Evolutionary conservation across 2,113 vertebrate genomes (phyloP).

Genomic region (Elgaria multicarinata): DNA sequence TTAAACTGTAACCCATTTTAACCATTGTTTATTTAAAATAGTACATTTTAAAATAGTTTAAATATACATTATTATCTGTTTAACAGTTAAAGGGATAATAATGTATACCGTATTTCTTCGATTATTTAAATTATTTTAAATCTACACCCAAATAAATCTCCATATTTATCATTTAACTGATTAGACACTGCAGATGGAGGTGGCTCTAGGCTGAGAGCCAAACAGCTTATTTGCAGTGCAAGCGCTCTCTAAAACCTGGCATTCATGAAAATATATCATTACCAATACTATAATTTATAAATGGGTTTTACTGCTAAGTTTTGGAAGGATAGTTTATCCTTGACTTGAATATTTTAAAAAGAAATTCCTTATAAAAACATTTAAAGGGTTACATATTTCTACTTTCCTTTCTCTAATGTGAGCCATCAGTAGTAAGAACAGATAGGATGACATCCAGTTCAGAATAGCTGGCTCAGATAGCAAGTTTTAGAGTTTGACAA

Average conservation of each 20-base stretch:
- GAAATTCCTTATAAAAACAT: not conserved
- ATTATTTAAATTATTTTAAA: not conserved
- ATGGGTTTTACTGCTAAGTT: not conserved
- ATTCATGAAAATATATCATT: not conserved
- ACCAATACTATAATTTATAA: not conserved
- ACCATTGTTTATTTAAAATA: too few species aligned
- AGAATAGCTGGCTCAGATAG: not conserved
- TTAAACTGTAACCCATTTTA: too few species aligned
- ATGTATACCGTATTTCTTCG: too few species aligned
- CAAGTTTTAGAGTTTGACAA: not conserved
- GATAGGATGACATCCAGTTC: not conserved
- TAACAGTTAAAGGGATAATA: not conserved
- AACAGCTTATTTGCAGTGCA: not conserved
- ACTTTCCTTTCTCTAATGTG: not conserved
- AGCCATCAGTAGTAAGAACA: not conserved
- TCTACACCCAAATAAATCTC: not conserved
- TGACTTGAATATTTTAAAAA: not conserved
- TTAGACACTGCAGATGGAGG: not conserved
- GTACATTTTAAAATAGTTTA: too few species aligned
- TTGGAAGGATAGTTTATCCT: not conserved
- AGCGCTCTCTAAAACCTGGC: not conserved
- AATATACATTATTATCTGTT: too few species aligned
- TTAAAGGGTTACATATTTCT: not conserved
- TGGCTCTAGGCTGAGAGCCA: not conserved
- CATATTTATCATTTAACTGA: not conserved